Evolutionary conservation across 2,113 vertebrate species (phyloP), one percentile per base, ranked within the genome.

Genomic region (Lethenteron reissneri): DNA sequence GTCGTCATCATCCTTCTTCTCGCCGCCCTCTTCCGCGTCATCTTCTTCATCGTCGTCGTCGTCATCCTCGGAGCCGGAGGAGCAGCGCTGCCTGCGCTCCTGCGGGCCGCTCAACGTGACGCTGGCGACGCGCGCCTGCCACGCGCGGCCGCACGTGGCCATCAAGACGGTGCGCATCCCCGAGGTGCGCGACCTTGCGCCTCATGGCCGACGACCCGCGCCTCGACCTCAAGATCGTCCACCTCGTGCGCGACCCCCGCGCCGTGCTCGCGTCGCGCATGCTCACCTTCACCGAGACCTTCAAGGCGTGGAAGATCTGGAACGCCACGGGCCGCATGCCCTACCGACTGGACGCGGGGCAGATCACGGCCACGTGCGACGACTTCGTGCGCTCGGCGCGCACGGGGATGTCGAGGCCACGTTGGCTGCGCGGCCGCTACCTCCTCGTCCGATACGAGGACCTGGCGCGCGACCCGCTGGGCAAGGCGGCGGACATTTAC

Each of bases 401-500:
- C 64, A 95, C 88, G 0, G 92, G 89, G 74, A 84, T 95, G 74
- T 85, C 76, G 76, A 82, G 86, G 74, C 92, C 92, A 0, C 74
- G 80, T 0, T 97, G 92, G 92, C 85, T 97, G 60, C 95, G 88
- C 77, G 90, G 90, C 76, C 90, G 88, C 75, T 97, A 97, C 80
- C 95, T 97, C 89, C 73, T 96, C 77, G 85, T 97, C 76, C 84
- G 92, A 72, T 97, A 97, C 0, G 92, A 97, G 84, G 92, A 97
- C 79, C 80, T 97, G 79, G 89, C 92, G 9, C 78, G 85, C 74
- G 90, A 88, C 75, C 92, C 92, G 15, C 85, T 90, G 75, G 83
- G 83, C 76, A 97, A 95, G 81, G 92, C 90, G 0, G 86, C 85
- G 80, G 90, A 97, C 83, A 95, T 96, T 75, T 97, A 95, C 0